These are phyloP conservation scores for Rhinichthys klamathensis DNA, from an alignment of 2,113 vertebrate species.

Conservation along the genomic window DNA sequence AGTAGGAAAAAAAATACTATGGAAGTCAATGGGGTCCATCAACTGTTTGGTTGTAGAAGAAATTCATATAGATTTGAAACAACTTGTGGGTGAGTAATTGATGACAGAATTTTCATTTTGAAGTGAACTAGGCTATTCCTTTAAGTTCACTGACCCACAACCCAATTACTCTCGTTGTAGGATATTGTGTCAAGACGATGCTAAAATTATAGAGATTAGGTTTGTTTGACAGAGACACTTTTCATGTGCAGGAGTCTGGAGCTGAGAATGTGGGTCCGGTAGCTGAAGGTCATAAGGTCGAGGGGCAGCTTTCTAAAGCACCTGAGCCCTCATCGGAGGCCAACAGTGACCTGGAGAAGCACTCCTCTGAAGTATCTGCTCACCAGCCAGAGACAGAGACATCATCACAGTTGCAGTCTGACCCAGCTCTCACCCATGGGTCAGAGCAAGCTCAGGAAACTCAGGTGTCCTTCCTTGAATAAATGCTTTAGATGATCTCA, in stretches of 20 bases:
- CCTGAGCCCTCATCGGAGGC: background rate
- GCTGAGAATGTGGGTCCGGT: conserved; percentile 64
- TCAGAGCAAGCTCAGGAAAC: conserved; percentile 8
- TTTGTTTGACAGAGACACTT: background rate
- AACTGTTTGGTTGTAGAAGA: too few species aligned
- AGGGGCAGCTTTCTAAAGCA: background rate
- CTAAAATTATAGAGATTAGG: background rate
- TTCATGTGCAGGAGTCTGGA: conserved; percentile 62
- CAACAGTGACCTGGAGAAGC: background rate
- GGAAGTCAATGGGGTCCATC: too few species aligned
- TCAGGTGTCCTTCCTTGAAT: conserved; percentile 29
- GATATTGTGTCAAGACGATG: background rate
- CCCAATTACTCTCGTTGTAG: background rate
- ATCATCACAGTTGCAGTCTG: background rate
- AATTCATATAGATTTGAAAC: too few species aligned
- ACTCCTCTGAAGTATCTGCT: background rate
- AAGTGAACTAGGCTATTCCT: too few species aligned
- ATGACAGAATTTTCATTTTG: too few species aligned
- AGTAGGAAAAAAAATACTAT: too few species aligned
- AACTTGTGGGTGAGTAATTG: too few species aligned
- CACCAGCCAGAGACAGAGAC: conserved; percentile 20
- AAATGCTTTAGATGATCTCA: background rate
- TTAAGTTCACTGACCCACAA: too few species aligned
- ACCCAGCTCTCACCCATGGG: background rate
- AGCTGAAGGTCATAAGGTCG: conserved; percentile 19